Base-by-base conservation (phyloP, 1,140 invertebrate species). In the Epicauta chinensis region DNA sequence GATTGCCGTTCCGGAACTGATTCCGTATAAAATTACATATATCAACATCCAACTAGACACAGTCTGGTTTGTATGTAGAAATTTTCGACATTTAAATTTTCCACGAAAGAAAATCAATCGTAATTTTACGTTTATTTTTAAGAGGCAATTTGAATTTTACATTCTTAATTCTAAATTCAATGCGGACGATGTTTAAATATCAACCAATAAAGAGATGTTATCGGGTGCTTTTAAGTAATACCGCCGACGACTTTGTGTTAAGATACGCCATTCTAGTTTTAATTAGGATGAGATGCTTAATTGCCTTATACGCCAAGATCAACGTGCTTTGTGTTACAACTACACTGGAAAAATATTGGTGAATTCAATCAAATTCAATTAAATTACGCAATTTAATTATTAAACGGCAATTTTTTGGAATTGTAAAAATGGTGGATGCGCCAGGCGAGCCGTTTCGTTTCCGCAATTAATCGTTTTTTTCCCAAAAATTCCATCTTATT, bases 241-340 rank as follows among this genome's bases (percentile, higher is more conserved):
- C 7, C 7, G 23, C 23, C n/a, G 60, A 60, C 51, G 55, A 61
- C 58, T 60, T 44, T 32, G 54, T 42, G 57, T 54, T 59, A 62
- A 59, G 57, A 56, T 59, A 49, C 54, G 49, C 60, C 60, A 53
- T 62, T 62, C 47, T 56, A 48, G 47, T 52, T 46, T 51, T 64
- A 65, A 65, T 65, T 65, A 65, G 58, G 63, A 65, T 62, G 63
- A 59, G 59, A 63, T 65, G 63, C 61, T 65, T 65, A 65, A 65
- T 65, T 63, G 49, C 51, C 29, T 37, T 51, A 48, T 51, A 37
- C 23, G 23, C 39, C 43, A 44, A 48, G 45, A 55, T 58, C 52
- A 55, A 57, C 55, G 51, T 56, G 59, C 46, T 48, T 52, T 51
- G 23, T 39, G 17, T 13, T 23, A 7, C 3, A 7, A 14, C 13